These are phyloP conservation scores for Polymixis lichenea DNA, from an alignment of 2,888 invertebrate species.

Conservation along the genomic window DNA sequence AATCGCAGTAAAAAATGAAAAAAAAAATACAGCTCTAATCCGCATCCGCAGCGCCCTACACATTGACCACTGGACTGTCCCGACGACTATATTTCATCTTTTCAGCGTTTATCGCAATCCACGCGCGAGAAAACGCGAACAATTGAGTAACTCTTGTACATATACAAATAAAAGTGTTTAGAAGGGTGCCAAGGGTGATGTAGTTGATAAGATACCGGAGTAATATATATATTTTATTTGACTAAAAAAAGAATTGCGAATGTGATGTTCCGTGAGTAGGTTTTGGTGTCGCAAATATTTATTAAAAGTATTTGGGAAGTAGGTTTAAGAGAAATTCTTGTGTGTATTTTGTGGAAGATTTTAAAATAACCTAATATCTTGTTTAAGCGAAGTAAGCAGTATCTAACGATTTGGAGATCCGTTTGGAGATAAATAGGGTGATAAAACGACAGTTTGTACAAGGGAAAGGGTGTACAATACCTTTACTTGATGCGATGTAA, in stretches of 20 bases:
- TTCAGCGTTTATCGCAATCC: conserved; percentile 84
- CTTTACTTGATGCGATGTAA: too few relatives aligned
- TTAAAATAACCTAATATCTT: not conserved
- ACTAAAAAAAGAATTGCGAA: conserved; percentile 27
- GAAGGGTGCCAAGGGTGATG: conserved; percentile 70
- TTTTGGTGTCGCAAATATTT: conserved; percentile 6
- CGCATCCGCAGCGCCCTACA: conserved; percentile 41
- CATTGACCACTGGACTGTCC: conserved; percentile 77
- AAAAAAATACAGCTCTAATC: conserved; percentile 63
- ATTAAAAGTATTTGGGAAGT: not conserved
- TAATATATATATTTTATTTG: conserved; percentile 42
- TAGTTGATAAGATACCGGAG: conserved; percentile 64
- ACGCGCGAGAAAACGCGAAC: conserved; percentile 79
- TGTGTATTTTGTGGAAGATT: too few relatives aligned
- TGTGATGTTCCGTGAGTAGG: conserved; percentile 10
- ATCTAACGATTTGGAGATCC: too few relatives aligned
- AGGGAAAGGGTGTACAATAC: too few relatives aligned
- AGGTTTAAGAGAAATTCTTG: not conserved
- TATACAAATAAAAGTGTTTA: conserved; percentile 75
- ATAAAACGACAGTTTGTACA: too few relatives aligned
- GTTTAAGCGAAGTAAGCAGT: too few relatives aligned
- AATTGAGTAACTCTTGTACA: conserved; percentile 78
- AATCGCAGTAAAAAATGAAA: conserved; percentile 55
- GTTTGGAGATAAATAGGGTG: too few relatives aligned
- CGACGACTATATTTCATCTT: conserved; percentile 83